A percentile compares a stretch with the other conserved stretches of the same genome.
Evolutionary conservation across 2,113 vertebrate genomes (phyloP).

Genomic region (Nothoprocta perdicaria): DNA sequence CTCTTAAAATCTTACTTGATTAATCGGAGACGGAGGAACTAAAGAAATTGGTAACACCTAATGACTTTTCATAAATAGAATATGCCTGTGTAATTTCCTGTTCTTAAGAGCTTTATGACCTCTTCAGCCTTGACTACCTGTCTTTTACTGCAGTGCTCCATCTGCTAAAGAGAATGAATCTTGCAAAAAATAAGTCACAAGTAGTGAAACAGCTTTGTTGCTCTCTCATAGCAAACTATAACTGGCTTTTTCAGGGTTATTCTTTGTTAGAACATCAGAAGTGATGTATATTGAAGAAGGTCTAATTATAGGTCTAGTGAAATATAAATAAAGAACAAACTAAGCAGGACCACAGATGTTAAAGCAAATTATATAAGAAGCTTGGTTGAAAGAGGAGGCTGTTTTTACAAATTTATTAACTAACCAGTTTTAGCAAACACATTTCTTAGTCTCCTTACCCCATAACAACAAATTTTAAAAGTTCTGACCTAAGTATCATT

Average conservation of each 20-base stretch:
- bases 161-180: constrained; percentile 43
- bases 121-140: neutral
- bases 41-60: constrained; percentile 4
- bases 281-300: neutral
- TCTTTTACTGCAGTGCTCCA: constrained; percentile 38
- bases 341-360: constrained; percentile 9
- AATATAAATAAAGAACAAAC: neutral
- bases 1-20: neutral
- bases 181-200: neutral
- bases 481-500: neutral
- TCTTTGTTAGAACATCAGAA: constrained; percentile 36
- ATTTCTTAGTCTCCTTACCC: neutral
- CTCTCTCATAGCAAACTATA: neutral
- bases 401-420: neutral
- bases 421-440: neutral
- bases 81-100: constrained; percentile 57
- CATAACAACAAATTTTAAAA: neutral
- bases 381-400: neutral
- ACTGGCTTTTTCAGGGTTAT: neutral
- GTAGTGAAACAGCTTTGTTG: neutral
- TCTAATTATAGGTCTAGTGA: constrained; percentile 32
- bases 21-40: constrained; percentile 4
- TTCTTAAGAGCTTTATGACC: constrained; percentile 58
- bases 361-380: neutral
- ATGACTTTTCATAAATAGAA: constrained; percentile 42